Evolutionary conservation across 1,140 invertebrate genomes (phyloP).

Genomic region (Asobara japonica): DNA sequence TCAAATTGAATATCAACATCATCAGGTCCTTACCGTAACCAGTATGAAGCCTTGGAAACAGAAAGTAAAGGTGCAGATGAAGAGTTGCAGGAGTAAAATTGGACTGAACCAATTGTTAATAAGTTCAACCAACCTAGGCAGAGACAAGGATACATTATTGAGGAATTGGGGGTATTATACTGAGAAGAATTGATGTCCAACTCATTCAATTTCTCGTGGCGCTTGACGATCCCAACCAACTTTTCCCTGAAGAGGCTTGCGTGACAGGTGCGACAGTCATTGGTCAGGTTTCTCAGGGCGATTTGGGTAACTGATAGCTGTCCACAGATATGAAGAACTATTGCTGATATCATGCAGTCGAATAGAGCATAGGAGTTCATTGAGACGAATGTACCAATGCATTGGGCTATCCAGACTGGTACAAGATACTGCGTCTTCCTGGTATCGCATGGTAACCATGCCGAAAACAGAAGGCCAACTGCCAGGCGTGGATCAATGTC

Average conservation of each 20-base stretch:
- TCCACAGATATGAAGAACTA: slow-evolving; percentile 66
- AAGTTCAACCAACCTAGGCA: slow-evolving; percentile 43
- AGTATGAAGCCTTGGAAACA: slow-evolving; percentile 46
- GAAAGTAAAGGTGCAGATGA: slow-evolving; percentile 41
- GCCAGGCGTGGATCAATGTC: slow-evolving; percentile 32
- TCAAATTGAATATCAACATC: neutral
- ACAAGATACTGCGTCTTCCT: slow-evolving; percentile 60
- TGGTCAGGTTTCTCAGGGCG: slow-evolving; percentile 25
- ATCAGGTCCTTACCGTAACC: slow-evolving; percentile 40
- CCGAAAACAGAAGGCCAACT: slow-evolving; percentile 29
- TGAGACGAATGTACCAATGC: slow-evolving; percentile 49
- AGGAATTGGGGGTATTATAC: too few relatives aligned
- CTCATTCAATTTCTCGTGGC: slow-evolving; percentile 10
- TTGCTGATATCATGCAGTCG: slow-evolving; percentile 62
- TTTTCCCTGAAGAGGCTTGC: neutral
- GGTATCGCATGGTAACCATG: slow-evolving; percentile 57
- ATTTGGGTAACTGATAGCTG: slow-evolving; percentile 55
- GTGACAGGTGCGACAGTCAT: neutral
- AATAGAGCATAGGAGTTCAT: slow-evolving; percentile 61
- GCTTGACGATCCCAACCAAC: neutral
- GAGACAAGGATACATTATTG: neutral
- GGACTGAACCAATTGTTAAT: slow-evolving; percentile 58
- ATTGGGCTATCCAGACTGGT: slow-evolving; percentile 61
- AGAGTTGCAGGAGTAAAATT: slow-evolving; percentile 46
- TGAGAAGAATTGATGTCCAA: neutral